These are phyloP conservation scores for Drosophila kanapiae DNA, from an alignment of 1,140 invertebrate species.

Conservation along the genomic window DNA sequence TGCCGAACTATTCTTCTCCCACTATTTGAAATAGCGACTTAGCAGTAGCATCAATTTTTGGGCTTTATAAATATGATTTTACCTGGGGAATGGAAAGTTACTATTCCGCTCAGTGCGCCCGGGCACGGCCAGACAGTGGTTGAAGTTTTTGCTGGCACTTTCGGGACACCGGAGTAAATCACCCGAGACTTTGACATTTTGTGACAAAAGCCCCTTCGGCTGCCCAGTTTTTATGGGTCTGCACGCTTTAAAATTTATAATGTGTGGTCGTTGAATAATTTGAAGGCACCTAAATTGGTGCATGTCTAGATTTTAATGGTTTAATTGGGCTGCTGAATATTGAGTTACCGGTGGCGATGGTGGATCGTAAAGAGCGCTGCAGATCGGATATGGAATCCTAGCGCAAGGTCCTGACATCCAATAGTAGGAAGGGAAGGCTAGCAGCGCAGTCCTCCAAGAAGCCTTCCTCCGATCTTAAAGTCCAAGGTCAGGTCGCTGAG, in stretches of 20 bases:
- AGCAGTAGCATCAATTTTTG: too few relatives aligned
- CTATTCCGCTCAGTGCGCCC: conserved; percentile 14
- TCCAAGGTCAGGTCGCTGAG: conserved; percentile 23
- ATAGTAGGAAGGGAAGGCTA: conserved; percentile 5
- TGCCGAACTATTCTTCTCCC: too few relatives aligned
- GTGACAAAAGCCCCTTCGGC: conserved; percentile 66
- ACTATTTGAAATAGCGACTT: too few relatives aligned
- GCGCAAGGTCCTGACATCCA: not conserved
- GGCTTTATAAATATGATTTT: not conserved
- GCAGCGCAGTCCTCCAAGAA: not conserved
- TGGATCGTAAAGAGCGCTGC: conserved; percentile 4
- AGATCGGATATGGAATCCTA: not conserved
- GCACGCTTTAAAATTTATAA: conserved; percentile 77
- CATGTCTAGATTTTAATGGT: conserved; percentile 82
- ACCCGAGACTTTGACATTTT: conserved; percentile 73
- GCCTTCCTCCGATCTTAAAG: not conserved
- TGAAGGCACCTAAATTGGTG: conserved; percentile 81
- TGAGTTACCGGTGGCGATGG: conserved; percentile 24
- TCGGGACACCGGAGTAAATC: conserved; percentile 69
- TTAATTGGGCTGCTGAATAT: conserved; percentile 67
- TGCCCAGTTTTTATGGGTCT: conserved; percentile 57
- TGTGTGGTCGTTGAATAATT: conserved; percentile 83
- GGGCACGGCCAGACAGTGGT: conserved; percentile 31
- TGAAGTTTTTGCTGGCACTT: conserved; percentile 52
- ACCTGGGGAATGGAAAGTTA: not conserved